Base-by-base conservation (phyloP, 2,113 vertebrate genomes). In the Scytalopus superciliaris region DNA sequence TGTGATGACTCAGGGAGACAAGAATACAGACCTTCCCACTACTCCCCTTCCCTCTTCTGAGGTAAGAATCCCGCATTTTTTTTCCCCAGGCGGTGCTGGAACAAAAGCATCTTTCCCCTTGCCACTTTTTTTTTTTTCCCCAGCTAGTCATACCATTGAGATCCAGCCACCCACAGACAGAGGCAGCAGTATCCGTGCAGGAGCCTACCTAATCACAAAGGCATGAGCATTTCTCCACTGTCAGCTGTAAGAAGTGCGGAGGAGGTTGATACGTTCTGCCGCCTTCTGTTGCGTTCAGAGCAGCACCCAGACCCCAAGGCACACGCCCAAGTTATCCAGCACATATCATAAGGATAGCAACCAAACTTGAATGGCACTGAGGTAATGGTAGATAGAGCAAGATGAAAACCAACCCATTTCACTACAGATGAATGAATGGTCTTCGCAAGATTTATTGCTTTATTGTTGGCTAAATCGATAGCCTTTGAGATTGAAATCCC, bases 191-290 rank as follows among this genome's bases (percentile, higher is more conserved):
- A 42, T 62, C 33, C 56, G 3, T 2, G 17, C 37, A 76, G 84
- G 68, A 84, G 14, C 0, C 53, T n/a, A 60, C 64, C 70, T 90
- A 86, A 96, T 49, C 74, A 16, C 39, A 45, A n/a, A 96, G 84
- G 70, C 70, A 90, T 5, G 77, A 92, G 57, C 73, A 24, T 85
- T 52, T 68, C 84, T 49, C 44, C 76, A 39, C 60, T 17, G 35
- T 67, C 82, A 79, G 84, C 74, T 35, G 3, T 3, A n/a, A 23
- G 30, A 17, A 24, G 4, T 0, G 31, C 0, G 0, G 52, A 55
- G 59, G 53, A 90, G 72, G 28, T 12, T 74, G 42, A 25, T 2
- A 8, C 14, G 0, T 47, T 30, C 63, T 55, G 40, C 56, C 5
- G 0, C 53, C 67, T 47, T 35, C 49, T n/a, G 35, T 33, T 42